Base-by-base conservation (phyloP, 2,797 vertebrate genomes). In the Myripristis jacobus region DNA sequence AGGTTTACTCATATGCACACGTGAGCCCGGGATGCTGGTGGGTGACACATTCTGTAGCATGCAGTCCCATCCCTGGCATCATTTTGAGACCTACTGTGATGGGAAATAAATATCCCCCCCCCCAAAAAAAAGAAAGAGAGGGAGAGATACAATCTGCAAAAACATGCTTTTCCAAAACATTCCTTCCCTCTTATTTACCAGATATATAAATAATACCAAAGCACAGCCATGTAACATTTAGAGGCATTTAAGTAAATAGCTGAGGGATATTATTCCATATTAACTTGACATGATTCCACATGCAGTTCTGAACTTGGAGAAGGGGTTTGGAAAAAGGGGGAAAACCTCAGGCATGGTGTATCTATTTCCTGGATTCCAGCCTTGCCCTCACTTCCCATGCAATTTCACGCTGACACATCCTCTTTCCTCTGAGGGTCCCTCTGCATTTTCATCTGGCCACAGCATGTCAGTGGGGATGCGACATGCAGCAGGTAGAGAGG, bases 231-330 rank as follows among this genome's bases (percentile, higher is more conserved):
- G 25, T 64, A 65, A 63, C 54, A 66, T 72, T 77, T 52, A 51
- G 64, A 53, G 52, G 55, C 65, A 29, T 86, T 75, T 56, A 73
- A 7, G 9, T 79, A 77, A 86, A 91, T 68, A 80, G 71, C 65
- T 64, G 75, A 75, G 48, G 73, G 58, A 55, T 69, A 58, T 80
- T 80, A 77, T 80, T 89, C 79, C 84, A 80, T 71, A 64, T 61
- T 80, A 72, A 48, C 69, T 43, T 56, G 70, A 75, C 66, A 80
- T 36, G 61, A 73, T 82, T 80, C 75, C 80, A 66, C 66, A 77
- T 2, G 19, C 46, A 34, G 9, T 21, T 18, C 31, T 24, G 53
- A 29, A 36, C 72, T 84, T 87, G 83, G 83, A 80, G 55, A 3
- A 25, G 27, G 41, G 0, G 0, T 54, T 60, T 31, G 73, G 66